Evolutionary conservation across 2,113 vertebrate species (phyloP).

Genomic region (cat (Felis catus)): F.catus_Fca126_mat1.0 CM031411.1:107579001-107579500

Average conservation of each 20-base stretch:
- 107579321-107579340: slow-evolving; percentile 64
- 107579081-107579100: slow-evolving; percentile 40
- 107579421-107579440: slow-evolving; percentile 60
- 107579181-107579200: slow-evolving; percentile 62
- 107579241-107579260: slow-evolving; percentile 72
- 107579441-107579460: slow-evolving; percentile 63
- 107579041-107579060: slow-evolving; percentile 9
- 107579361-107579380: slow-evolving; percentile 71
- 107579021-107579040: neutral
- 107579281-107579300: slow-evolving; percentile 74
- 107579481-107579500: slow-evolving; percentile 46
- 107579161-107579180: slow-evolving; percentile 69
- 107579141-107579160: slow-evolving; percentile 50
- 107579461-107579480: slow-evolving; percentile 51
- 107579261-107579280: slow-evolving; percentile 75
- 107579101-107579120: slow-evolving; percentile 25
- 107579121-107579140: neutral
- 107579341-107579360: slow-evolving; percentile 72
- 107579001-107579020: slow-evolving; percentile 38
- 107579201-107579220: slow-evolving; percentile 62
- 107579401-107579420: slow-evolving; percentile 58
- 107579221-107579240: slow-evolving; percentile 78
- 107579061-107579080: neutral
- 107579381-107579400: slow-evolving; percentile 62
- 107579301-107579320: slow-evolving; percentile 72